A percentile compares a stretch with the other conserved stretches of the same genome.
Evolutionary conservation across 2,888 invertebrate genomes (phyloP).

Genomic region (Sesia apiformis): DNA sequence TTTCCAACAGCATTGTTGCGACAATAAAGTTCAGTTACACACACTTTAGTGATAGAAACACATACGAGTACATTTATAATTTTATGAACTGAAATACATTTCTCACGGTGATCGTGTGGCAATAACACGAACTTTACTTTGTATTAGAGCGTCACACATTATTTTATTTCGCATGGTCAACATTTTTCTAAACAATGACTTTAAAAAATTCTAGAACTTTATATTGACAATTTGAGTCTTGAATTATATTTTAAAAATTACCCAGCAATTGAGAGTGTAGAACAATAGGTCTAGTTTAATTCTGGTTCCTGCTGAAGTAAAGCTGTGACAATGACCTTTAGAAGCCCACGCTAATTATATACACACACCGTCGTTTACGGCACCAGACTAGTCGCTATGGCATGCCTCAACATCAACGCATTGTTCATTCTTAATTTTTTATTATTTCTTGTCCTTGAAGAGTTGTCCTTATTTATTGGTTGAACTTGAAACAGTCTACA

Average conservation of each 20-base stretch:
- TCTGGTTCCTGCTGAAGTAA: slow-evolving; percentile 39
- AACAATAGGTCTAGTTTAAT: slow-evolving; percentile 46
- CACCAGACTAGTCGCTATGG: slow-evolving; percentile 37
- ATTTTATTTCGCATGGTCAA: background rate
- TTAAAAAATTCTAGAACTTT: background rate
- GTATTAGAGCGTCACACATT: too few relatives aligned
- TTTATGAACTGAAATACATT: too few relatives aligned
- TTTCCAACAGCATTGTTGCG: too few relatives aligned
- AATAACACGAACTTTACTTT: too few relatives aligned
- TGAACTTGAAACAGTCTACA: background rate
- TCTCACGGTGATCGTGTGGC: too few relatives aligned
- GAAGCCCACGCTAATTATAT: slow-evolving; percentile 71
- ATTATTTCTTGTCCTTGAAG: background rate
- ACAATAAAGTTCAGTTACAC: too few relatives aligned
- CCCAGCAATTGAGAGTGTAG: slow-evolving; percentile 11
- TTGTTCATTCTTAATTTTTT: background rate
- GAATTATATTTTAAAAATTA: background rate
- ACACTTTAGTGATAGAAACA: too few relatives aligned
- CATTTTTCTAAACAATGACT: background rate
- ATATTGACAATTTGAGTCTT: background rate
- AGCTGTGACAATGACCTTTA: slow-evolving; percentile 71
- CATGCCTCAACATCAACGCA: background rate
- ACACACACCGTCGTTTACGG: slow-evolving; percentile 35
- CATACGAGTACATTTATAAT: too few relatives aligned
- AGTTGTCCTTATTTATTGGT: background rate